phyloP scores from a whole-genome alignment of 2,113 vertebrate species.

The Marmota flaviventris region DNA sequence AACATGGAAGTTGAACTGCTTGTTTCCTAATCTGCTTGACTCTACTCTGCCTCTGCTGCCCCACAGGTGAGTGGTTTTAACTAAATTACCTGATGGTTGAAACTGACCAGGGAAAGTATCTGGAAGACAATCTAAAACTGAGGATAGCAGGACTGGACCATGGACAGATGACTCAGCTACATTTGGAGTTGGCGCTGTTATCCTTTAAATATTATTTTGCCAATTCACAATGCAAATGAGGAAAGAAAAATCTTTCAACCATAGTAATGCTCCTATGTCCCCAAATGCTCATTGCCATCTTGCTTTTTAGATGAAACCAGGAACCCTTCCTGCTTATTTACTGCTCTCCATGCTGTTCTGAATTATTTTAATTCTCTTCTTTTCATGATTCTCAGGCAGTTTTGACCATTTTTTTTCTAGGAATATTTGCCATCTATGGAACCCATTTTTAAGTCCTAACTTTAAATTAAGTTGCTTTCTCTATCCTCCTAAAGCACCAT shows the following conservation, averaged over 20 bases:
- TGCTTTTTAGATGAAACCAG: background rate
- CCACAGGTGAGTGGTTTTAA: background rate
- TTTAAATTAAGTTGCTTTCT: slow-evolving; percentile 21
- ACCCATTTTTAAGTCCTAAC: background rate
- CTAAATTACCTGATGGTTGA: background rate
- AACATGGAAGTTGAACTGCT: background rate
- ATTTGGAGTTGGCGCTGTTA: background rate
- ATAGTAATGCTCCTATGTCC: background rate
- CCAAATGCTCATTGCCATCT: background rate
- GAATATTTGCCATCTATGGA: background rate
- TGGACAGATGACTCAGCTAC: background rate
- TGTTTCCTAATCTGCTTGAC: accelerated
- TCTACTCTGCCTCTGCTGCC: no score
- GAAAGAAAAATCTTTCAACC: background rate
- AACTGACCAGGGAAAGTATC: background rate
- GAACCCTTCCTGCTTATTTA: background rate
- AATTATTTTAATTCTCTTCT: slow-evolving; percentile 37
- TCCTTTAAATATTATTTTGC: background rate
- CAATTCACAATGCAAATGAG: background rate
- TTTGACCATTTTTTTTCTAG: background rate
- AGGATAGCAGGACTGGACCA: background rate
- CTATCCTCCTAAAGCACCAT: background rate
- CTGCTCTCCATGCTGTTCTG: background rate
- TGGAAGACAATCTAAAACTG: background rate
- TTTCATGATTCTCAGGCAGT: background rate